Percentiles rank a stretch among this genome's conserved stretches.
Conservation (phyloP, 2,888 invertebrate genomes). For the Rhingia rostrata region DNA sequence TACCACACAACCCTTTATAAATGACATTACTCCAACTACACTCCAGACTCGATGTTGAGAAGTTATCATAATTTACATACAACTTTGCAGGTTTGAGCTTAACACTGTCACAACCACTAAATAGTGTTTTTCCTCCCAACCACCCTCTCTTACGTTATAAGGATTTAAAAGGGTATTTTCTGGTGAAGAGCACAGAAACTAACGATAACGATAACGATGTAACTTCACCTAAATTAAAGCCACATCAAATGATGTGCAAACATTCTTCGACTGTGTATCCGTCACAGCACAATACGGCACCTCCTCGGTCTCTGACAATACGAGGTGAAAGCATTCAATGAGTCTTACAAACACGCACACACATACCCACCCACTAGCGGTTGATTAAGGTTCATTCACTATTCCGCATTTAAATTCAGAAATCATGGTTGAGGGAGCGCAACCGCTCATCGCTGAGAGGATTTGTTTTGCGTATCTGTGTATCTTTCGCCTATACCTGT, state of each 20-base stretch:
- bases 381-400: slow-evolving; percentile 73
- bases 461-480: slow-evolving; percentile 13
- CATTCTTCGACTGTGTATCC: background rate
- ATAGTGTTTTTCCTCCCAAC: background rate
- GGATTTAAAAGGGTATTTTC: slow-evolving; percentile 48
- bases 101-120: slow-evolving; percentile 17
- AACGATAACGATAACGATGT: slow-evolving; percentile 66
- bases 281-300: background rate
- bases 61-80: slow-evolving; percentile 49
- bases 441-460: slow-evolving; percentile 16
- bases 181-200: slow-evolving; percentile 37
- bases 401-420: slow-evolving; percentile 68
- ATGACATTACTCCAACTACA: background rate
- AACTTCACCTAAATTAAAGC: slow-evolving; percentile 58
- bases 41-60: slow-evolving; percentile 11
- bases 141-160: slow-evolving; percentile 12
- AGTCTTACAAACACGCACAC: slow-evolving; percentile 10
- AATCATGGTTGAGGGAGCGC: slow-evolving; percentile 38
- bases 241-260: slow-evolving; percentile 53
- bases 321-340: slow-evolving; percentile 38
- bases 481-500: slow-evolving; percentile 32
- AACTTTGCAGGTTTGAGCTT: slow-evolving; percentile 24
- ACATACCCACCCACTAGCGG: slow-evolving; percentile 33
- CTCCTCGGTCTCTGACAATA: slow-evolving; percentile 9
- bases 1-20: background rate